Evolutionary conservation across 2,113 vertebrate species (phyloP).

Genomic region (Proteles cristata): DNA sequence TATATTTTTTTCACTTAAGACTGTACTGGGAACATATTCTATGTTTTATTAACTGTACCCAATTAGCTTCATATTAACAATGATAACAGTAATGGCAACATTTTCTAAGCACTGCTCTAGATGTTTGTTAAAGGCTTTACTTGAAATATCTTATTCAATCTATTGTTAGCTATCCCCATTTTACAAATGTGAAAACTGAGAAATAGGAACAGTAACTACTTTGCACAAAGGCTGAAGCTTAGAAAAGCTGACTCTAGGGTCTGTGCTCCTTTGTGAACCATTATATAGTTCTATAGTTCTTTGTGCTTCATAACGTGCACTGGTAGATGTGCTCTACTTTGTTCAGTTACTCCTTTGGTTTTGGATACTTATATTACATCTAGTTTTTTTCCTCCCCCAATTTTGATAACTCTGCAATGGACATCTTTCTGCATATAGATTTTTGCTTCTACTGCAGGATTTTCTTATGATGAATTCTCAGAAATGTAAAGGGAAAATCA

Average conservation of each 20-base stretch:
- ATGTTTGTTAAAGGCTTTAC: background rate
- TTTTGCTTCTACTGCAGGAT: background rate
- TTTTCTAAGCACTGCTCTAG: background rate
- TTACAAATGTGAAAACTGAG: background rate
- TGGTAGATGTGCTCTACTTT: background rate
- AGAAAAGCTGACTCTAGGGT: background rate
- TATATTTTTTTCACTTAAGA: background rate
- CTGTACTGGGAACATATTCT: background rate
- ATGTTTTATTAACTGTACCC: background rate
- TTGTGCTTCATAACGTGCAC: background rate
- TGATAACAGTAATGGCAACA: background rate
- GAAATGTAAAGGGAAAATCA: background rate
- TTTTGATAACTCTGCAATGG: background rate
- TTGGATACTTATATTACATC: background rate
- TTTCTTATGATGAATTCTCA: background rate
- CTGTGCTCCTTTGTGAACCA: background rate
- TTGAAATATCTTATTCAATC: background rate
- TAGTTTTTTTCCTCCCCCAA: background rate
- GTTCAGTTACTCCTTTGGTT: background rate
- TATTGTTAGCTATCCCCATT: background rate
- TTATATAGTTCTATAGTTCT: background rate
- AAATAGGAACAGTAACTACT: background rate
- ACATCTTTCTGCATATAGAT: background rate
- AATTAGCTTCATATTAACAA: background rate
- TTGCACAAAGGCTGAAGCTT: background rate